phyloP scores from a whole-genome alignment of 2,888 invertebrate genomes.

The Drosophila leonis region DNA sequence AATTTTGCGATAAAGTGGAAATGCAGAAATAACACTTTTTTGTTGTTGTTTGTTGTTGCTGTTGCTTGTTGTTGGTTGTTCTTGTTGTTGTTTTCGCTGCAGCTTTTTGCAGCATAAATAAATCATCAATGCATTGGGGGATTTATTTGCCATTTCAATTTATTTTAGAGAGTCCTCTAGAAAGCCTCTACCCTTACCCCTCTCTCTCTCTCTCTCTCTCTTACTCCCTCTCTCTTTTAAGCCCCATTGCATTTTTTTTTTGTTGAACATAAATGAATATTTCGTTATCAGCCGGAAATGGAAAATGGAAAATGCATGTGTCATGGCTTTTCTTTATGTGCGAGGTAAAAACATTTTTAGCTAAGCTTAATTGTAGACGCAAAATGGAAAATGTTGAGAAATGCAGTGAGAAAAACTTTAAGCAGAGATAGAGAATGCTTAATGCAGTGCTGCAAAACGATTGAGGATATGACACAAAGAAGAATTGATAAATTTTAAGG shows the following conservation, averaged over 20 bases:
- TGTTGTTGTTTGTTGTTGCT: conserved; percentile 8
- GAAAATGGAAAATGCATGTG: conserved; percentile 53
- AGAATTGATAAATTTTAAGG: neutral
- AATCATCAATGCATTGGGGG: conserved; percentile 71
- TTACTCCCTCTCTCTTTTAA: neutral
- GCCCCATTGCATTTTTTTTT: conserved; percentile 36
- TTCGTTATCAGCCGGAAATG: conserved; percentile 48
- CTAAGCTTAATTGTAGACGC: conserved; percentile 1
- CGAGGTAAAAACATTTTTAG: neutral
- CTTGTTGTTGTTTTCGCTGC: conserved; percentile 21
- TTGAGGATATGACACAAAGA: neutral
- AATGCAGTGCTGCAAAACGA: neutral
- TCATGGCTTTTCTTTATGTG: conserved; percentile 12
- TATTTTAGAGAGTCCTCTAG: conserved; percentile 17
- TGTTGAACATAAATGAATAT: conserved; percentile 15
- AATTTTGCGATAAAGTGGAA: conserved; percentile 70
- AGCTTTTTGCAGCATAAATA: conserved; percentile 67
- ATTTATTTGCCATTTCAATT: conserved; percentile 49
- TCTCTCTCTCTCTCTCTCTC: too few relatives aligned
- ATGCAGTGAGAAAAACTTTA: neutral
- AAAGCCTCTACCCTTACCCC: neutral
- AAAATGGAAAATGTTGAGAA: neutral
- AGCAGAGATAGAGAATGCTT: neutral
- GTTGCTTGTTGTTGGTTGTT: neutral
- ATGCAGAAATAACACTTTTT: conserved; percentile 55